phyloP scores from a whole-genome alignment of 2,888 invertebrate genomes.

The Buathra laborator region DNA sequence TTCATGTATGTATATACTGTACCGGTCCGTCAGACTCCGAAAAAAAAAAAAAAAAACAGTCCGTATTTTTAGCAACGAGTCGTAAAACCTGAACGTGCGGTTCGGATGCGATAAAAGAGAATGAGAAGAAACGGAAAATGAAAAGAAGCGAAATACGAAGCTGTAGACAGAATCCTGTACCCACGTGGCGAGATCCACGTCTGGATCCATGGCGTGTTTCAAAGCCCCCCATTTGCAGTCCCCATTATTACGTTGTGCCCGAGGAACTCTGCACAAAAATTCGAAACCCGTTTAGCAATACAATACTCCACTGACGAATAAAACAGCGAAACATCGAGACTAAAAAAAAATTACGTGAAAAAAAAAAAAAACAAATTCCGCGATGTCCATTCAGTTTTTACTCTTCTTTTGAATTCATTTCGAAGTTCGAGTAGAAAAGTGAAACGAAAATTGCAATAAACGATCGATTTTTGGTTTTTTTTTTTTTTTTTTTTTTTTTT shows the following conservation, averaged over 20 bases:
- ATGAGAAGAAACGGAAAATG: background rate
- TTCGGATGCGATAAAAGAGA: constrained; percentile 15
- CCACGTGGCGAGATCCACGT: constrained; percentile 49
- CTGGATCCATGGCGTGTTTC: constrained; percentile 20
- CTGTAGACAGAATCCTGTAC: constrained; percentile 40
- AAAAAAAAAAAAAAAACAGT: constrained; percentile 26
- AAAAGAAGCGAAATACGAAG: constrained; percentile 30
- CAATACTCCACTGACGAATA: constrained; percentile 8
- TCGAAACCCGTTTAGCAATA: constrained; percentile 42
- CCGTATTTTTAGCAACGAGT: constrained; percentile 51
- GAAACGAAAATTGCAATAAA: background rate
- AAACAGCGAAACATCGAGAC: background rate
- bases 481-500: background rate
- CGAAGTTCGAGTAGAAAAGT: background rate
- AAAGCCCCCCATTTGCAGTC: constrained; percentile 1
- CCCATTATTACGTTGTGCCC: background rate
- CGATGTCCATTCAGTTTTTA: background rate
- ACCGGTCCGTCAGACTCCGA: constrained; percentile 12
- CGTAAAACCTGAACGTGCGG: constrained; percentile 28
- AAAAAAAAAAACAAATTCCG: background rate
- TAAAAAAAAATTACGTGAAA: background rate
- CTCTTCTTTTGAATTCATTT: background rate
- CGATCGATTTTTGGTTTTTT: background rate
- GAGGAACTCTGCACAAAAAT: constrained; percentile 15
- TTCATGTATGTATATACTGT: background rate